These are phyloP conservation scores for Tragelaphus buxtoni DNA, from an alignment of 2,113 vertebrate genomes.

Conservation along the genomic window DNA sequence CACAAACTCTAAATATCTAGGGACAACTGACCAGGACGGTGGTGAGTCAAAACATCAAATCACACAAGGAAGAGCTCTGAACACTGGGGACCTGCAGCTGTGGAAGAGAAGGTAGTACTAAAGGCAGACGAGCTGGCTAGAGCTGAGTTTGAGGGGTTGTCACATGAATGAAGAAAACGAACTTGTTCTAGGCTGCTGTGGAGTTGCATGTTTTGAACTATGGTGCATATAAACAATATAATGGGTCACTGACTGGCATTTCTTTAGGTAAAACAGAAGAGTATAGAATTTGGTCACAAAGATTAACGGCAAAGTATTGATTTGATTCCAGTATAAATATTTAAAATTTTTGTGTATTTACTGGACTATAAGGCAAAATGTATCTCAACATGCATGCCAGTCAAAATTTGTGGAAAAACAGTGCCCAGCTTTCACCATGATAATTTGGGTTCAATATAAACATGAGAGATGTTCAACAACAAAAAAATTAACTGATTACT, in stretches of 20 bases:
- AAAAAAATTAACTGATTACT: neutral
- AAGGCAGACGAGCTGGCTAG: neutral
- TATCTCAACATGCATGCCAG: neutral
- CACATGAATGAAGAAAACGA: neutral
- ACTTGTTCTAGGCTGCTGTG: neutral
- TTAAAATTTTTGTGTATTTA: neutral
- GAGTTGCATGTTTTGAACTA: neutral
- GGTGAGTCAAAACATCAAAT: neutral
- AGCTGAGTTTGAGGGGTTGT: neutral
- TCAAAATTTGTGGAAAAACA: neutral
- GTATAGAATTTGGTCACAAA: neutral
- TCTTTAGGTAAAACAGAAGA: slow-evolving; percentile 5
- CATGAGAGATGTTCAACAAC: neutral
- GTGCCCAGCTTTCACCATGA: neutral
- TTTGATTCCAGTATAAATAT: neutral
- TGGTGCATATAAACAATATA: slow-evolving; percentile 23
- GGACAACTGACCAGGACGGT: neutral
- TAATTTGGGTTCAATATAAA: neutral
- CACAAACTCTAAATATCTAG: neutral
- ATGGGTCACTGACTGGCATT: neutral
- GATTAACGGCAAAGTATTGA: neutral
- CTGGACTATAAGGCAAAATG: neutral
- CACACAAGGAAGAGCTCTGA: neutral
- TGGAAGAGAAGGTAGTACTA: neutral
- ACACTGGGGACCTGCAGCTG: neutral